Percentiles rank a stretch among this genome's conserved stretches.
Evolutionary conservation across 2,113 vertebrate genomes (phyloP).

Genomic region (Gallinago paraguaiae): DNA sequence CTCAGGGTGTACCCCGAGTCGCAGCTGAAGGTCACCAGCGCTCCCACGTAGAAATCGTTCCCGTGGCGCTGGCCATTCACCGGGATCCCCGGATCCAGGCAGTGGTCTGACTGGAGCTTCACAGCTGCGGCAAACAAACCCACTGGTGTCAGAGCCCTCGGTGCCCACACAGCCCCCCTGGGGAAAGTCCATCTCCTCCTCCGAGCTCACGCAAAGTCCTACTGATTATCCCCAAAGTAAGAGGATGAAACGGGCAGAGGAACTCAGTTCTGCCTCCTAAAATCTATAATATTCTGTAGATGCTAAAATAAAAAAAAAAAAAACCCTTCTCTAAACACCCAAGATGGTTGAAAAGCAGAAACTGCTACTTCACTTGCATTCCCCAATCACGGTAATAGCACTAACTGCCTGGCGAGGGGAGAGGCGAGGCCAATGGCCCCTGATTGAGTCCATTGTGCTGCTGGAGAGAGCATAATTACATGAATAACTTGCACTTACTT

Average conservation of each 20-base stretch:
- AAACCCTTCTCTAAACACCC: background rate
- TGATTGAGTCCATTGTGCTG: background rate
- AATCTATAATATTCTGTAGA: background rate
- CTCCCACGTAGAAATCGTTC: constrained; percentile 95
- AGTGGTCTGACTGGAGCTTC: constrained; percentile 94
- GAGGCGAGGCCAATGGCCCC: rapidly evolving
- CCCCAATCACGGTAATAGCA: background rate
- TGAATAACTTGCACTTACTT: constrained; percentile 74
- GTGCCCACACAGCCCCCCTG: background rate
- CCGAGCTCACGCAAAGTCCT: rapidly evolving
- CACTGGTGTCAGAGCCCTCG: background rate
- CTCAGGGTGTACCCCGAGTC: constrained; percentile 93
- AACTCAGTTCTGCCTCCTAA: background rate
- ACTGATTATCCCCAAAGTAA: background rate
- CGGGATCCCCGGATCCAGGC: constrained; percentile 93
- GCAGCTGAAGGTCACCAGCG: constrained; percentile 93
- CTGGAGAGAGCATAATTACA: rapidly evolving
- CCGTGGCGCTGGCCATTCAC: constrained; percentile 95
- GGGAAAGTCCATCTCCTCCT: rapidly evolving
- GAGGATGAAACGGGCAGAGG: background rate
- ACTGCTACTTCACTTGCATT: background rate
- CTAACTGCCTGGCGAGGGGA: background rate
- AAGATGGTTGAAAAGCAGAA: background rate
- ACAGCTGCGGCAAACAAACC: constrained; percentile 78
- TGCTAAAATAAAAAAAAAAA: background rate